Conservation (phyloP, 2,797 vertebrate genomes). For the Pelochelys cantorii region DNA sequence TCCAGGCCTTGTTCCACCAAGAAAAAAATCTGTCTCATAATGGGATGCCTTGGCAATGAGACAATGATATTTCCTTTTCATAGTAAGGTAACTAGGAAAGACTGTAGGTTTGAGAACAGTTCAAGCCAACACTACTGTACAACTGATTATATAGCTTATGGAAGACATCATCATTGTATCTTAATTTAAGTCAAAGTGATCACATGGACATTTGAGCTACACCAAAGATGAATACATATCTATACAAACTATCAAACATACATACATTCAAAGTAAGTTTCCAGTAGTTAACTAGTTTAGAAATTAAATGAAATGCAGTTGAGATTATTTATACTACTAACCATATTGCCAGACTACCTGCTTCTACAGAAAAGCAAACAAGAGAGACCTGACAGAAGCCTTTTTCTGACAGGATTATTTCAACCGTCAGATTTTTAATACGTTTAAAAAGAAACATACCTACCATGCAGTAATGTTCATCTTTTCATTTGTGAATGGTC, state of each 20-base stretch:
- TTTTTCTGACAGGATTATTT: background rate
- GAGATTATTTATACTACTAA: constrained; percentile 28
- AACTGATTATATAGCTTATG: background rate
- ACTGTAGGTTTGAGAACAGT: background rate
- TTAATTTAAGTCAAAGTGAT: constrained; percentile 48
- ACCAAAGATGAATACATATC: constrained; percentile 33
- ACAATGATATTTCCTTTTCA: background rate
- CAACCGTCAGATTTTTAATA: background rate
- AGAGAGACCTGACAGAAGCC: background rate
- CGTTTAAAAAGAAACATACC: background rate
- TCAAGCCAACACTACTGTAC: background rate
- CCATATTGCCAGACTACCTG: background rate
- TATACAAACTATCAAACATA: constrained; percentile 40
- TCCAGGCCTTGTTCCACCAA: background rate
- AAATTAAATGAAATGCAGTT: constrained; percentile 46
- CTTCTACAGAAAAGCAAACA: background rate
- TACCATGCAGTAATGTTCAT: background rate
- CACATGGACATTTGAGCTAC: constrained; percentile 22
- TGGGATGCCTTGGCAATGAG: background rate
- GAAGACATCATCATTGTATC: constrained; percentile 21
- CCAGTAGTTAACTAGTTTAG: constrained; percentile 17
- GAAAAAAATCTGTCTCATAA: rapidly evolving
- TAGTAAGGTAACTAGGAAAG: background rate
- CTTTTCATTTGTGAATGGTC: constrained; percentile 18
- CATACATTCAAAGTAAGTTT: constrained; percentile 27